Conservation (phyloP, 2,113 vertebrate genomes). For the Crotalus horridus region DNA sequence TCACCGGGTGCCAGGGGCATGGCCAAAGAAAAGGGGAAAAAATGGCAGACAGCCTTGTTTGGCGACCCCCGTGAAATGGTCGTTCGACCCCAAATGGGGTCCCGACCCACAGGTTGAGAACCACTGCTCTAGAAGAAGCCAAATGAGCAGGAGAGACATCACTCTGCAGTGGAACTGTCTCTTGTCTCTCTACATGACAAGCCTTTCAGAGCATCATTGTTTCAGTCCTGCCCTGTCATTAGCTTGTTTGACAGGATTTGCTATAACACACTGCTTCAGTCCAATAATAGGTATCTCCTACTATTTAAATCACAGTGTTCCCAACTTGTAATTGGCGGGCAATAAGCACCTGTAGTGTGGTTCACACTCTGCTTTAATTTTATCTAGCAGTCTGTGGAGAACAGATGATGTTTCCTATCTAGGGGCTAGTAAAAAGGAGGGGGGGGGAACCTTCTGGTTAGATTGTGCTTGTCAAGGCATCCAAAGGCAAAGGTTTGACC, state of each 20-base stretch:
- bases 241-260: neutral
- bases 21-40: no score
- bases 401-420: neutral
- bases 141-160: neutral
- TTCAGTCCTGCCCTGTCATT: neutral
- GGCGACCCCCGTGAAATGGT: no score
- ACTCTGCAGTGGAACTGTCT: neutral
- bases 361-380: neutral
- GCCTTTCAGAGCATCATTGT: neutral
- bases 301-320: neutral
- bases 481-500: neutral
- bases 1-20: no score
- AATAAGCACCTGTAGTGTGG: neutral
- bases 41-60: no score
- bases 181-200: neutral
- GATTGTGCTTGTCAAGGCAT: neutral
- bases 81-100: no score
- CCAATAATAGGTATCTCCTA: neutral
- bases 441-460: neutral
- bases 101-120: no score
- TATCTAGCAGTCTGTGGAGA: neutral
- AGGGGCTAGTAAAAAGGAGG: neutral
- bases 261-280: neutral
- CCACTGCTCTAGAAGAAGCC: neutral
- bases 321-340: neutral